Evolutionary conservation across 2,797 vertebrate species (phyloP).

Genomic region (Hyperoplus lanceolatus): DNA sequence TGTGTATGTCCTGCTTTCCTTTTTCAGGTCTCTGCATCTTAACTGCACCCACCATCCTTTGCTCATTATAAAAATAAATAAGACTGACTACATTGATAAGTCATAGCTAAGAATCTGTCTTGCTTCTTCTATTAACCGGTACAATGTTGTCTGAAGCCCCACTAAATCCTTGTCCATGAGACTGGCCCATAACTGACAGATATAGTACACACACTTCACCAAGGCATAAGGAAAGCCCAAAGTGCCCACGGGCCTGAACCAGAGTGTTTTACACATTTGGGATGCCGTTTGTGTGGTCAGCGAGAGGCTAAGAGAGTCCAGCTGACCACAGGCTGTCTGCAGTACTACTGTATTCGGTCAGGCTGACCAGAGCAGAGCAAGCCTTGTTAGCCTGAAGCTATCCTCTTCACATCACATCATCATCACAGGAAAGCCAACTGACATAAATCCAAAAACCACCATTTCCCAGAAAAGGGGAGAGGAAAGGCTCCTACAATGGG

Average conservation of each 20-base stretch:
- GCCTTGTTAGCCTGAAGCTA: constrained; percentile 73
- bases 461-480: constrained; percentile 31
- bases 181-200: constrained; percentile 30
- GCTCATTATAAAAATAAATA: constrained; percentile 47
- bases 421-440: constrained; percentile 61
- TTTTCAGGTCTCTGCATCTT: constrained; percentile 16
- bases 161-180: constrained; percentile 28
- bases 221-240: constrained; percentile 18
- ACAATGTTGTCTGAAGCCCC: constrained; percentile 24
- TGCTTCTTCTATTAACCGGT: constrained; percentile 25
- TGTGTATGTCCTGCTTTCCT: constrained; percentile 13
- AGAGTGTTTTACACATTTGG: constrained; percentile 50
- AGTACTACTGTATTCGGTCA: constrained; percentile 59
- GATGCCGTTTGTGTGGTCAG: constrained; percentile 54
- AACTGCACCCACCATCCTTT: constrained; percentile 35
- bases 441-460: constrained; percentile 56
- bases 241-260: constrained; percentile 9
- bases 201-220: constrained; percentile 19
- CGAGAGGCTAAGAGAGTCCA: constrained; percentile 60
- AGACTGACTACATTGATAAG: constrained; percentile 20
- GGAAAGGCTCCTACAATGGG: constrained; percentile 1
- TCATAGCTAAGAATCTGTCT: constrained; percentile 18
- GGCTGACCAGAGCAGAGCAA: constrained; percentile 60
- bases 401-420: constrained; percentile 74
- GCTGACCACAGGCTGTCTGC: constrained; percentile 68